Evolutionary conservation across 2,888 invertebrate genomes (phyloP).

Genomic region (Ptychoptera albimana): DNA sequence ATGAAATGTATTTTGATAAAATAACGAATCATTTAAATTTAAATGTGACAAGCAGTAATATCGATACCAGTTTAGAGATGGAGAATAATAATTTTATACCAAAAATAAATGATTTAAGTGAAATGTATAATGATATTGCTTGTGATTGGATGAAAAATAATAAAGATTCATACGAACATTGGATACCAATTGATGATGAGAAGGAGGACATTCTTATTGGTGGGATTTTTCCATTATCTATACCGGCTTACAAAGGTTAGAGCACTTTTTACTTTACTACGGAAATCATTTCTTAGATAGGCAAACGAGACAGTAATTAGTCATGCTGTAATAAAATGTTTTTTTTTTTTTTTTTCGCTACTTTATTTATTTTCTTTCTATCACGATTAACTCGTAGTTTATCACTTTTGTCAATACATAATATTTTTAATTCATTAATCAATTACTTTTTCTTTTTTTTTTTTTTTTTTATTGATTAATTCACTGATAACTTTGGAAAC

Average conservation of each 20-base stretch:
- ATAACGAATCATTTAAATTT: conserved; percentile 38
- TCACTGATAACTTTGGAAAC: no score
- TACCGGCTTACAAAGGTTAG: conserved; percentile 35
- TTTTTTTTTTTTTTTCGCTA: no score
- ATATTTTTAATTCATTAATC: background rate
- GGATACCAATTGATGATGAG: conserved; percentile 28
- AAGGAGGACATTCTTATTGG: conserved; percentile 19
- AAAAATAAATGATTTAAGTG: background rate
- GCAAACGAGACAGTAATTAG: background rate
- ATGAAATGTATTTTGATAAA: conserved; percentile 15
- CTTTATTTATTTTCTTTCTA: background rate
- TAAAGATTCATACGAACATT: conserved; percentile 29
- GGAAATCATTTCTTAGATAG: no score
- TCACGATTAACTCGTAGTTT: no score
- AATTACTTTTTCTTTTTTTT: no score
- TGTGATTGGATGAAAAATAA: conserved; percentile 48
- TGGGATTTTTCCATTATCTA: conserved; percentile 42
- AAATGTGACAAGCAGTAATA: conserved; percentile 31
- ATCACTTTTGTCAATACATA: background rate
- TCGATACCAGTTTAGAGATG: no score
- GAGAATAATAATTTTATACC: background rate
- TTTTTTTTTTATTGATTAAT: no score
- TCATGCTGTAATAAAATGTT: background rate
- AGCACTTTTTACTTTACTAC: no score
- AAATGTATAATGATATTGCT: conserved; percentile 29